Evolutionary conservation across 2,113 vertebrate genomes (phyloP), one percentile per base, ranked within the genome.

Genomic region (Arizona elegans): DNA sequence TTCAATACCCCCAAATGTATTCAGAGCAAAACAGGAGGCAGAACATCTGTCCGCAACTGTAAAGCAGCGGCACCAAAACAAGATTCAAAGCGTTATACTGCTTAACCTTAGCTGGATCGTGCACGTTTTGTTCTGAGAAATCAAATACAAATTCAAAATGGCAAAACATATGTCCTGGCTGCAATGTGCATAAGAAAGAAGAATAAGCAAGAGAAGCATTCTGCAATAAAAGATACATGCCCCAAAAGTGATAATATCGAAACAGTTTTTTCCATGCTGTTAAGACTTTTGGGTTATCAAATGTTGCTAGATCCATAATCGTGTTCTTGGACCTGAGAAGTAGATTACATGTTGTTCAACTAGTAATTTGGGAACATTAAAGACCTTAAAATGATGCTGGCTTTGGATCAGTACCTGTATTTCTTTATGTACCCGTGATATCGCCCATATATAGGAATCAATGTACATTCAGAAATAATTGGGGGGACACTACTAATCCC

Each of bases 191-290:
- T 23, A 10, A 21, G 54, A 26, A 59, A 90, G 47, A 55, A 21
- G 53, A 47, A 33, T 17, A n/a, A 26, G 54, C 26, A 38, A 58
- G 24, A 90, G 19, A 90, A 12, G 33, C 88, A n/a, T 5, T 75
- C 90, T 94, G 17, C 81, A 94, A 90, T 92, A 94, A 91, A 87
- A 96, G 90, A 96, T 26, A 5, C 29, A 91, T 26, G 24, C 90
- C 59, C 88, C 93, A 59, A 47, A 53, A 43, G 86, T 91, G 87
- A 90, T 87, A 91, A 87, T 29, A 55, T 10, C 13, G 38, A 15
- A 47, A 55, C 91, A 43, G 56, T 93, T 94, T 92, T 87, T 90
- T 70, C 88, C 92, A 43, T 62, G 93, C 19, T 24, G 3, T 10
- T 89, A 11, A 11, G 50, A 19, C 6, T 56, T 4, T 3, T 0